Percentiles rank a stretch among this genome's conserved stretches.
Conservation (phyloP, 2,888 invertebrate genomes). For the Dysmachus trigonus region DNA sequence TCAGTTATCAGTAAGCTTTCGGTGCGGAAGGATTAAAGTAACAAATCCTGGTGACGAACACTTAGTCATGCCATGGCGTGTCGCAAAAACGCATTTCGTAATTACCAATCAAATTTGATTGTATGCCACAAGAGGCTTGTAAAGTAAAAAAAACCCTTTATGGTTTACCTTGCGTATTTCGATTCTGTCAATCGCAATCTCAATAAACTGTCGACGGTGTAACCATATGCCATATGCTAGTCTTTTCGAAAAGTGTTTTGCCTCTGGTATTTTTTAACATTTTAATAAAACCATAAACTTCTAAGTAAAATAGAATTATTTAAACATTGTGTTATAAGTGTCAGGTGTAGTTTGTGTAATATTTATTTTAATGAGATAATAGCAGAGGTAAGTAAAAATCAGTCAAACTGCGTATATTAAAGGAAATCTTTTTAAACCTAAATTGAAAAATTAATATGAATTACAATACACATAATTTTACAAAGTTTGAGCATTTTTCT, state of each 20-base stretch:
- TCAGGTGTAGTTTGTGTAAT: not conserved
- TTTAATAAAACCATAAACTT: not conserved
- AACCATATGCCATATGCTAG: not conserved
- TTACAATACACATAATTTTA: too few relatives aligned
- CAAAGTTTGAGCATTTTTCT: too few relatives aligned
- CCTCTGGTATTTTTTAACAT: not conserved
- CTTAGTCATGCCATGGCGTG: not conserved
- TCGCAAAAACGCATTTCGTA: not conserved
- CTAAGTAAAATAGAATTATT: not conserved
- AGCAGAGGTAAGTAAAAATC: not conserved
- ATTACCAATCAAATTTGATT: not conserved
- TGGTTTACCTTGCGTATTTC: not conserved
- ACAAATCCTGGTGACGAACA: not conserved
- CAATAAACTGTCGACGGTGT: not conserved
- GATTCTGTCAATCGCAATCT: not conserved
- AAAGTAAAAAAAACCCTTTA: not conserved
- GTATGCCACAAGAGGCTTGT: not conserved
- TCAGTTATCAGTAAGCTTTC: constrained; percentile 17
- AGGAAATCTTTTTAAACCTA: not conserved
- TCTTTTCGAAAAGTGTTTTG: not conserved
- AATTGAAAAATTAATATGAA: not conserved
- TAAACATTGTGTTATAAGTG: not conserved
- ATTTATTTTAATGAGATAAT: not conserved
- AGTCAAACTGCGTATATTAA: not conserved
- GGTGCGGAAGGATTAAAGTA: constrained; percentile 1